Base-by-base conservation (phyloP, 2,888 invertebrate species). In the Apoderus coryli region DNA sequence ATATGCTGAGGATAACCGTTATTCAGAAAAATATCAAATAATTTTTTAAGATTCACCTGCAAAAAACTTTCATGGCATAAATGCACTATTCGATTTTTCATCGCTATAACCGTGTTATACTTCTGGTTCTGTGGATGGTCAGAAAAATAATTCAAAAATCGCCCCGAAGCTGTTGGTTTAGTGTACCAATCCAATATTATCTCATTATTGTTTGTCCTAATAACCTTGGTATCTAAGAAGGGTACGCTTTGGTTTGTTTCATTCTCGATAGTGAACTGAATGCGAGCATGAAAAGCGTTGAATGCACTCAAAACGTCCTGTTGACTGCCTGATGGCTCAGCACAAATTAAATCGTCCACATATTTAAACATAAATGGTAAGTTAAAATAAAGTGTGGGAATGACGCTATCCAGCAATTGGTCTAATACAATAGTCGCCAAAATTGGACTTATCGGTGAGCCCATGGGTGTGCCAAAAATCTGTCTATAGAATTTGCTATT, bases 341-440 rank as follows among this genome's bases (percentile, higher is more conserved):
- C 14, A 19, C 13, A 19, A 12, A 29, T 9, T 2, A 22, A 2
- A 19, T 28, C 19, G 19, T 16, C 28, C 7, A 29, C 22, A 10
- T 29, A 29, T 11, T 29, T 29, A 13, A 22, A 29, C 3, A 29
- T 29, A 22, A 29, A 29, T 4, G 29, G 29, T 3, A 29, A 9
- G 4, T 11, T 5, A 12, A 29, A 29, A 2, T 13, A 14, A 10
- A 29, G n/a, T 3, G 3, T 7, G 3, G 29, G 22, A 2, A 29
- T 10, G 4, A 29, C 22, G 3, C 4, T n/a, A 5, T 22, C 22
- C 9, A 29, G 12, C 3, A 29, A 13, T 10, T 22, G 29, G 10
- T 29, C 13, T 22, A 29, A 9, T 5, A 29, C 19, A 10, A 22
- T 12, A 2, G 22, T 22, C 4, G 29, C 22, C n/a, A 29, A 12